Conservation (phyloP, 2,113 vertebrate species). For the Caranx melampygus region DNA sequence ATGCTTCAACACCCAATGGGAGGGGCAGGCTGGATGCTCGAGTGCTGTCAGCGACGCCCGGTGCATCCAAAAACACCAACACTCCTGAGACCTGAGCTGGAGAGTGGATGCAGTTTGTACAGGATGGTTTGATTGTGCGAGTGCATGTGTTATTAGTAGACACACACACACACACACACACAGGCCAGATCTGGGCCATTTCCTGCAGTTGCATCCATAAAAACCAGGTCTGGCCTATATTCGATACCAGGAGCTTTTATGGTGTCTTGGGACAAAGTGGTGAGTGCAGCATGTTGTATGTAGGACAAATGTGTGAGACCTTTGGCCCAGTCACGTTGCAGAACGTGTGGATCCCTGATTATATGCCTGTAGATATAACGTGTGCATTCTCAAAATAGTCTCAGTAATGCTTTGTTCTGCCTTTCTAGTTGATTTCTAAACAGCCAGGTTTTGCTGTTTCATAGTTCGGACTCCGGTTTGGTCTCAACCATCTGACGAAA, state of each 20-base stretch:
- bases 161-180: neutral
- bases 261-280: neutral
- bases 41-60: constrained; percentile 31
- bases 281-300: neutral
- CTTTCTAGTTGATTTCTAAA: too few species aligned
- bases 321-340: too few species aligned
- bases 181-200: neutral
- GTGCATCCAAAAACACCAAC: constrained; percentile 29
- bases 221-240: neutral
- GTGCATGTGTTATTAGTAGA: neutral
- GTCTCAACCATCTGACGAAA: too few species aligned
- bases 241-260: neutral
- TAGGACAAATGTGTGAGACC: neutral
- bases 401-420: too few species aligned
- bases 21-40: constrained; percentile 28
- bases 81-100: constrained; percentile 15
- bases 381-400: too few species aligned
- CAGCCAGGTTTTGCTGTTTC: too few species aligned
- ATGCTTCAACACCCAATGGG: constrained; percentile 54
- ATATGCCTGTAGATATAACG: too few species aligned
- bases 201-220: neutral
- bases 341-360: too few species aligned
- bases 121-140: constrained; percentile 1
- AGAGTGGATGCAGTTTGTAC: neutral
- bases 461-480: too few species aligned